Evolutionary conservation across 2,888 invertebrate species (phyloP).

Genomic region (Zootermopsis nevadensis): DNA sequence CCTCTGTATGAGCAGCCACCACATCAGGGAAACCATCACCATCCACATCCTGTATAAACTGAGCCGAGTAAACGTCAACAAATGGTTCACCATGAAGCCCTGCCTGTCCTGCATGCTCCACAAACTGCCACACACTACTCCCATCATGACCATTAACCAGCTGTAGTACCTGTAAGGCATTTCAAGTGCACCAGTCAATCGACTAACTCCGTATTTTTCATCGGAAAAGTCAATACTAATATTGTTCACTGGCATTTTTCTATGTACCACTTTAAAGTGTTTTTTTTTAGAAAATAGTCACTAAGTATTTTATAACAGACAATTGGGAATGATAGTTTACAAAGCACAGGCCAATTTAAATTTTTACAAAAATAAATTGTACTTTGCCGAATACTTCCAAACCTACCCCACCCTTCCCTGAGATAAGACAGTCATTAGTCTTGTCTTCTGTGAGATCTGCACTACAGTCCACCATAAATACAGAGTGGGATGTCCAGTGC

Average conservation of each 20-base stretch:
- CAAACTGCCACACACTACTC: conserved; percentile 73
- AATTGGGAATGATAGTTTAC: no score
- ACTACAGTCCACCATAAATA: conserved; percentile 79
- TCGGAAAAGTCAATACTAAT: no score
- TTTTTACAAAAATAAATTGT: background rate
- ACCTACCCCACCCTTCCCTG: conserved; percentile 73
- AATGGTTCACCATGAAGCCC: conserved; percentile 59
- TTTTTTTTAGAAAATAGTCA: no score
- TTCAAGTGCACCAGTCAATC: background rate
- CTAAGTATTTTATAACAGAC: no score
- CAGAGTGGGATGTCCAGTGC: conserved; percentile 77
- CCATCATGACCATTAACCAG: conserved; percentile 77
- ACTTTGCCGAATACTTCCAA: background rate
- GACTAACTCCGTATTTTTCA: no score
- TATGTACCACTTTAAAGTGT: no score
- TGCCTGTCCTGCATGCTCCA: conserved; percentile 62
- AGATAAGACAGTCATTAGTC: conserved; percentile 77
- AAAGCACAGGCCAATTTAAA: background rate
- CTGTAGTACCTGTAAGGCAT: conserved; percentile 67
- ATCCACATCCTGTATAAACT: conserved; percentile 76
- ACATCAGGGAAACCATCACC: conserved; percentile 77
- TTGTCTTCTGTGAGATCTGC: conserved; percentile 77
- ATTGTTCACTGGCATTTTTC: no score
- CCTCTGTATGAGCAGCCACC: conserved; percentile 72
- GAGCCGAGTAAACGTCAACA: conserved; percentile 74